Evolutionary conservation across 2,888 invertebrate genomes (phyloP).

Genomic region (Dryadula phaetusa): DNA sequence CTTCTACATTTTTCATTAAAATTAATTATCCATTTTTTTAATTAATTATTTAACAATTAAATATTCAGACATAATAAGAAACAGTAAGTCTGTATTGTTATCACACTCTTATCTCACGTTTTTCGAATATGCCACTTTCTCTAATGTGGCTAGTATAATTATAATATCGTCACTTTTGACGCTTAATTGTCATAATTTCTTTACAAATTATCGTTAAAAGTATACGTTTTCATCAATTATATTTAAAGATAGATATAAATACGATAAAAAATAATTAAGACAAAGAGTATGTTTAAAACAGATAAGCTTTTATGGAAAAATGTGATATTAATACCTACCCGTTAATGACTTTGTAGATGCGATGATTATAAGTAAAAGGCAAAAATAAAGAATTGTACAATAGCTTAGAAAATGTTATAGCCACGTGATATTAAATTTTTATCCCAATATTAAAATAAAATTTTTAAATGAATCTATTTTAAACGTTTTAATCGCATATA

Average conservation of each 20-base stretch:
- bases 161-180: conserved; percentile 6
- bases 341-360: too few relatives aligned
- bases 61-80: neutral
- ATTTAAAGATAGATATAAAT: conserved; percentile 3
- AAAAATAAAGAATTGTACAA: too few relatives aligned
- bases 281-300: neutral
- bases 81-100: neutral
- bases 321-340: too few relatives aligned
- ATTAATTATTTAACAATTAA: neutral
- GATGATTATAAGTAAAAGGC: too few relatives aligned
- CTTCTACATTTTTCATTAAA: neutral
- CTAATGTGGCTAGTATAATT: neutral
- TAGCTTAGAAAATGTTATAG: too few relatives aligned
- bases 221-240: conserved; percentile 1
- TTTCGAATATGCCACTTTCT: conserved; percentile 1
- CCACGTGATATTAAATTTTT: too few relatives aligned
- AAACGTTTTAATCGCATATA: too few relatives aligned
- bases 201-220: neutral
- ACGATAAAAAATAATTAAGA: neutral
- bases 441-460: too few relatives aligned
- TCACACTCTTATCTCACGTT: conserved; percentile 8
- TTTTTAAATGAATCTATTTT: too few relatives aligned
- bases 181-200: neutral
- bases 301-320: neutral
- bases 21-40: conserved; percentile 7